Base-by-base conservation (phyloP, 2,113 vertebrate species). In the Orthonyx spaldingii region DNA sequence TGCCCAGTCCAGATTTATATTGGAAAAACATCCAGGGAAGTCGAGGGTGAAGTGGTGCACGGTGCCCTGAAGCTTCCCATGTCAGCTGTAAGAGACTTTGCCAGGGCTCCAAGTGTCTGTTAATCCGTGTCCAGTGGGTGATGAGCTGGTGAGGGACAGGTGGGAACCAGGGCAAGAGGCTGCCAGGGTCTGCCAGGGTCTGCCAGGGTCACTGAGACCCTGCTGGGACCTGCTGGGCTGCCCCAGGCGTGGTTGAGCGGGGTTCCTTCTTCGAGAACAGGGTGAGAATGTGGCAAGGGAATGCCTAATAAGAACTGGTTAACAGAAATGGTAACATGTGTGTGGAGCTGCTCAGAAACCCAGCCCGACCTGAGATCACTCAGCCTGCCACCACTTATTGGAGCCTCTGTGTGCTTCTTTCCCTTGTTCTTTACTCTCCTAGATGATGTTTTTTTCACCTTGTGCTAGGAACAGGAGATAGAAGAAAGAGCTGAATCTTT, bases 391-490 rank as follows among this genome's bases (percentile, higher is more conserved):
- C 65, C 0, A 3, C 42, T 33, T 41, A 77, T 77, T 78, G 72
- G 77, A 80, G 72, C 35, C 39, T 86, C 55, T 19, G 1, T 59
- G 32, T 55, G 26, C 35, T 77, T 46, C 68, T 63, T 86, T 66
- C 33, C 55, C 37, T 56, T 27, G 37, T 47, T 60, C 50, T 84
- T 81, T 52, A 33, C 68, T 28, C 33, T 69, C 84, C 64, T 69
- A 41, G 66, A 21, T 69, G 41, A 13, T 47, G 30, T 72, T 93
- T 93, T 93, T 83, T 79, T 86, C 84, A 70, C 68, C 33, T 87
- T 90, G 60, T 84, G 32, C 56, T 50, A 22, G 27, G 69, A 79
- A n/a, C 23, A 56, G 47, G 41, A 77, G 35, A 55, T 32, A 70
- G 30, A 86, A 94, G 60, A 63, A 89, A 39, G 39, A 80, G 19